Conservation (phyloP, 2,113 vertebrate species). For the Pogona vitticeps region DNA sequence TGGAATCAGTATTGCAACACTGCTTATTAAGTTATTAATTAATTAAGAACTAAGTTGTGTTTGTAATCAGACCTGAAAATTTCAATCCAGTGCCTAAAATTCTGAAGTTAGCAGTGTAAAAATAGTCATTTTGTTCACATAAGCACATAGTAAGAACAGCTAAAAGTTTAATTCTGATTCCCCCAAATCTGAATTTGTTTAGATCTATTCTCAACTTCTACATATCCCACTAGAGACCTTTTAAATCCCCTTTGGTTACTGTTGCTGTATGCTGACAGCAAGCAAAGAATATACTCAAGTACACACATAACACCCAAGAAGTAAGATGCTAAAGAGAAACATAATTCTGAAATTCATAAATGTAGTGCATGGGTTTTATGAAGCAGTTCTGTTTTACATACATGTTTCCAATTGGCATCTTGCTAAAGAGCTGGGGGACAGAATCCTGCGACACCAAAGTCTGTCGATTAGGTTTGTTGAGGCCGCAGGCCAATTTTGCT, state of each 20-base stretch:
- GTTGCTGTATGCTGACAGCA: neutral
- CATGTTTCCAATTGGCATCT: conserved; percentile 88
- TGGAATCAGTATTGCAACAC: neutral
- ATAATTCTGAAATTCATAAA: neutral
- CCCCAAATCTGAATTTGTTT: neutral
- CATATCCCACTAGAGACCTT: neutral
- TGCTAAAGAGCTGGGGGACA: conserved; percentile 87
- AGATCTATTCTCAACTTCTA: neutral
- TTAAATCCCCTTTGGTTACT: neutral
- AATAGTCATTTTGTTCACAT: neutral
- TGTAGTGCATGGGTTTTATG: neutral
- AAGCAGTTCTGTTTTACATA: conserved; percentile 79
- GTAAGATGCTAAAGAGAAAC: conserved; percentile 9
- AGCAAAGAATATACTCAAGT: neutral
- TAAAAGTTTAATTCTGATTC: neutral
- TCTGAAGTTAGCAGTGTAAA: neutral
- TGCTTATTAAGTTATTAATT: neutral
- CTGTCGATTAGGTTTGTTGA: conserved; percentile 96
- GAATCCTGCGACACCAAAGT: conserved; percentile 85
- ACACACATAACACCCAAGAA: neutral
- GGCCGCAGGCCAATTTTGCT: conserved; percentile 92
- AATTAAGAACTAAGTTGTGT: neutral
- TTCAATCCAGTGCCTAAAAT: neutral
- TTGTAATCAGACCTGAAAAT: neutral
- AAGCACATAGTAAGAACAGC: neutral